Conservation (phyloP, 2,888 invertebrate species). For the Sycophila texana region DNA sequence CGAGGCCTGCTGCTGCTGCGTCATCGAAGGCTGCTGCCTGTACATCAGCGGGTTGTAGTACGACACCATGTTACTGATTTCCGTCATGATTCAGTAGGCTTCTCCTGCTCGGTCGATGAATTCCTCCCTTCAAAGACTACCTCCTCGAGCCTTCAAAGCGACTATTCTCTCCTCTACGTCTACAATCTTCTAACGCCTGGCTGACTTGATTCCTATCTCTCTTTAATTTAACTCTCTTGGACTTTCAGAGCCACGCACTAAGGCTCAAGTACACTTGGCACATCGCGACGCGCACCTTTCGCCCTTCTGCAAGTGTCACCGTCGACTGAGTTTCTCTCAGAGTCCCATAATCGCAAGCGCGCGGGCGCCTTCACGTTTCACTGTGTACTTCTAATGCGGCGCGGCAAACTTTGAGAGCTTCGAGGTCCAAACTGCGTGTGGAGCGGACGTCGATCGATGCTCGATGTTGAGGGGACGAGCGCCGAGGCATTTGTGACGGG, state of each 20-base stretch:
- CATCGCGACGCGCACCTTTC: conserved; percentile 3
- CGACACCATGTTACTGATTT: conserved; percentile 80
- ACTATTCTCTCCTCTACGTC: neutral
- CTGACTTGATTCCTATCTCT: neutral
- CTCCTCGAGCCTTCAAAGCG: too few relatives aligned
- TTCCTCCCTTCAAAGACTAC: neutral
- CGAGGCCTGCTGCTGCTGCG: conserved; percentile 70
- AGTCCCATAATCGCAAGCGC: conserved; percentile 57
- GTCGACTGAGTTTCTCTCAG: conserved; percentile 26
- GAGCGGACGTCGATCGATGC: neutral
- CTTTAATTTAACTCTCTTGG: neutral
- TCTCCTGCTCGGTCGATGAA: neutral
- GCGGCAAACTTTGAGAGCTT: neutral
- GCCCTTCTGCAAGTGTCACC: conserved; percentile 2
- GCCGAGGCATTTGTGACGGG: conserved; percentile 43
- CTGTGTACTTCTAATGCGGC: neutral
- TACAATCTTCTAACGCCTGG: neutral
- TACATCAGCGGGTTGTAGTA: conserved; percentile 84
- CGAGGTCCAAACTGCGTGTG: neutral
- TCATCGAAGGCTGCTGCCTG: conserved; percentile 77
- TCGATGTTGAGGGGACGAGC: conserved; percentile 39
- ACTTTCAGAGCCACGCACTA: neutral
- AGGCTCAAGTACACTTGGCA: neutral
- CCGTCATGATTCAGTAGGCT: conserved; percentile 58
- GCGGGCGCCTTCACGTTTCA: neutral